Conservation (phyloP, 1,140 invertebrate genomes). For the Olivierus martensii region DNA sequence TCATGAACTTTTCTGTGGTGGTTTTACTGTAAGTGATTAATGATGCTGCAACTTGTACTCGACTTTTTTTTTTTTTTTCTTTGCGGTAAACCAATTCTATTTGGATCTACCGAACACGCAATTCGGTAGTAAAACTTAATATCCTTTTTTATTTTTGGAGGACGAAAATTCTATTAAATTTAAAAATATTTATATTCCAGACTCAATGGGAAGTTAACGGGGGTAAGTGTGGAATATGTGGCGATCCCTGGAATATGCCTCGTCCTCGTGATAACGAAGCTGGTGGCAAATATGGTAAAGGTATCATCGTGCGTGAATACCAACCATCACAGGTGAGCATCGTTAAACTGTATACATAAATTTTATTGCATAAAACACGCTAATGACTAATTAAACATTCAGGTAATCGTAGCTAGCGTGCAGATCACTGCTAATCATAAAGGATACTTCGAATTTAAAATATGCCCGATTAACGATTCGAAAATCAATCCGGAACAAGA, state of each 20-base stretch:
- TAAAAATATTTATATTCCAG: no score
- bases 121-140: no score
- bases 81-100: no score
- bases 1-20: conserved; percentile 76
- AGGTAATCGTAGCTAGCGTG: conserved; percentile 9
- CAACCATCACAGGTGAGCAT: conserved; percentile 37
- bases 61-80: no score
- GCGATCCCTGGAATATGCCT: conserved; percentile 35
- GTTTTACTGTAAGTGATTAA: conserved; percentile 44
- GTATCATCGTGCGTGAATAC: conserved; percentile 64
- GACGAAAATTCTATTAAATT: no score
- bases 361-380: no score
- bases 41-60: no score
- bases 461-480: conserved; percentile 45
- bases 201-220: conserved; percentile 25
- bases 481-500: conserved; percentile 38
- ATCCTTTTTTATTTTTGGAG: conserved; percentile 20
- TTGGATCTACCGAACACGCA: no score
- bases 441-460: conserved; percentile 75
- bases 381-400: neutral
- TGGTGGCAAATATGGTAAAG: conserved; percentile 68
- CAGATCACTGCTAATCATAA: conserved; percentile 54
- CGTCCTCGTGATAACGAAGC: conserved; percentile 60
- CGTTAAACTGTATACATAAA: no score
- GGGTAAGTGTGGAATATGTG: conserved; percentile 37